phyloP scores from a whole-genome alignment of 2,888 invertebrate genomes.

The Xylota segnis region DNA sequence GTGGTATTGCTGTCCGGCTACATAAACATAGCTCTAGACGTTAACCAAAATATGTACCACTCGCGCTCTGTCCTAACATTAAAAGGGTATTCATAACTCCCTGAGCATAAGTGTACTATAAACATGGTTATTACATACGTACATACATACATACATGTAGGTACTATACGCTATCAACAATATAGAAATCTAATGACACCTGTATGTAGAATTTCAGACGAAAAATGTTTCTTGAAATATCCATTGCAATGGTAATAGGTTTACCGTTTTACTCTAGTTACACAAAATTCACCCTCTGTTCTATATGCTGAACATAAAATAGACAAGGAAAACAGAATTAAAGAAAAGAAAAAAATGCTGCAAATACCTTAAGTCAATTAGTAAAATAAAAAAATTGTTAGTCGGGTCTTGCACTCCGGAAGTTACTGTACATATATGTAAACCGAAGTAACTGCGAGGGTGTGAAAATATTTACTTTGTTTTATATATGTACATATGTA shows the following conservation, averaged over 20 bases:
- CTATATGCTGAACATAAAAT: slow-evolving; percentile 34
- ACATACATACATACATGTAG: too few species aligned
- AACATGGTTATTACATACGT: too few species aligned
- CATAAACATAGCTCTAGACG: too few species aligned
- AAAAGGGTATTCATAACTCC: too few species aligned
- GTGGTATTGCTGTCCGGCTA: too few species aligned
- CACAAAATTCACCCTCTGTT: slow-evolving; percentile 38
- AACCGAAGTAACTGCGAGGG: background rate
- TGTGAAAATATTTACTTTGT: background rate
- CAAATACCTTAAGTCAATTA: slow-evolving; percentile 68
- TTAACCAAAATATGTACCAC: too few species aligned
- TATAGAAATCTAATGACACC: slow-evolving; percentile 21
- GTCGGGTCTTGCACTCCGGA: slow-evolving; percentile 1
- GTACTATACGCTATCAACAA: background rate
- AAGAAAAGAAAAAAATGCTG: slow-evolving; percentile 5
- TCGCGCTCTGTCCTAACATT: too few species aligned
- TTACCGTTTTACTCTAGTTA: slow-evolving; percentile 66
- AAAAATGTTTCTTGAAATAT: slow-evolving; percentile 19
- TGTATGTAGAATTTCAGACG: slow-evolving; percentile 46
- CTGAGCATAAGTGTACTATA: too few species aligned
- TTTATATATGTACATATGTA: background rate
- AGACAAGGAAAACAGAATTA: slow-evolving; percentile 15
- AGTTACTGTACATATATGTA: background rate
- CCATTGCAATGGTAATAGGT: slow-evolving; percentile 64
- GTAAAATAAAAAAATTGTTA: slow-evolving; percentile 13